Conservation (phyloP, 2,888 invertebrate genomes). For the Macrophya alboannulata region DNA sequence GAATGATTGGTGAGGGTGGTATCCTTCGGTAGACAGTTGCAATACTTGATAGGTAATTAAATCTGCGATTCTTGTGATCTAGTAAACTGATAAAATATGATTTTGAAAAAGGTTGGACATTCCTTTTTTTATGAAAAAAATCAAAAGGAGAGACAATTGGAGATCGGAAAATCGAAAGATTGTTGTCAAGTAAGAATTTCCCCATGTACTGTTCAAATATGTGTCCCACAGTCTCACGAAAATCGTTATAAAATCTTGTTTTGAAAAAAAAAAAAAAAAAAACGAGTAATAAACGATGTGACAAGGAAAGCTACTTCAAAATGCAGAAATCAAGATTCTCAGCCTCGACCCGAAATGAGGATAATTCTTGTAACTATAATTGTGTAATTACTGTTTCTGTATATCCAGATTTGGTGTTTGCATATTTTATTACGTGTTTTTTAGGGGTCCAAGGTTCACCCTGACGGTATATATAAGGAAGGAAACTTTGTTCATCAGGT, state of each 20-base stretch:
- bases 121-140: no score
- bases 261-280: neutral
- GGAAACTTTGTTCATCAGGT: neutral
- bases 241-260: no score
- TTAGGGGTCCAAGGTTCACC: neutral
- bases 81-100: no score
- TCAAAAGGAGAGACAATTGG: neutral
- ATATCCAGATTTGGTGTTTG: neutral
- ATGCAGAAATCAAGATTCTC: neutral
- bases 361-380: neutral
- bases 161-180: neutral
- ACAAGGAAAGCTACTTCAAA: neutral
- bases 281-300: neutral
- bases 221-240: neutral
- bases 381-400: neutral
- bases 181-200: neutral
- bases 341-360: neutral
- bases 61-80: no score
- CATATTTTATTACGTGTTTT: slow-evolving; percentile 5
- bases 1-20: neutral
- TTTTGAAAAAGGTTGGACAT: no score
- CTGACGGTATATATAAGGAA: neutral
- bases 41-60: neutral
- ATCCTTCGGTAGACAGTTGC: neutral
- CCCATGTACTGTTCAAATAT: neutral